Evolutionary conservation across 2,797 vertebrate species (phyloP).

Genomic region (Cryptoprocta ferox): DNA sequence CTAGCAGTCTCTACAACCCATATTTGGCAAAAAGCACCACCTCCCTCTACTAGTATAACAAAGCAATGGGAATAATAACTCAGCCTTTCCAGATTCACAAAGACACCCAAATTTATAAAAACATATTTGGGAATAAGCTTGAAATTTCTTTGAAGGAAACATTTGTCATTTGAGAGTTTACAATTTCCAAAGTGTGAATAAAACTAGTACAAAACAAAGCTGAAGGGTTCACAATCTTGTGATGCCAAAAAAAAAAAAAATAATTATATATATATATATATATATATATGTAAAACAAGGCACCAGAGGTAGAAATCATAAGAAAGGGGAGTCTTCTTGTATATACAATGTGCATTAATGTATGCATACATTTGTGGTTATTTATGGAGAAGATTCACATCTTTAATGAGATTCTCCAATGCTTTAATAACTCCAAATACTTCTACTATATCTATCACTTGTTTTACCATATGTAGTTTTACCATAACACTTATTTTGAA

Average conservation of each 20-base stretch:
- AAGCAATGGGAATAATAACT: neutral
- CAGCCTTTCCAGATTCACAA: neutral
- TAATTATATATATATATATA: too few relatives aligned
- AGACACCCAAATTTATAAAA: neutral
- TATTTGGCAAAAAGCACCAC: neutral
- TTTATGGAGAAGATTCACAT: neutral
- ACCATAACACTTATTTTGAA: neutral
- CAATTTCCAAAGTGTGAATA: neutral
- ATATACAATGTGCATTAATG: neutral
- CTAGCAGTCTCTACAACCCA: neutral
- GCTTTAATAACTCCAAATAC: neutral
- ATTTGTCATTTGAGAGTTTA: neutral
- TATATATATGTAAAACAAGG: neutral
- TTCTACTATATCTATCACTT: neutral
- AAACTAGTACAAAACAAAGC: neutral
- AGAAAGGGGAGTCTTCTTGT: neutral
- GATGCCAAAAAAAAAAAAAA: neutral
- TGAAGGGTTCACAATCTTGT: neutral
- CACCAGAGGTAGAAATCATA: neutral
- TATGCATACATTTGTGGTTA: neutral
- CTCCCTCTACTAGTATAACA: neutral
- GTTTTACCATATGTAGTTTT: neutral
- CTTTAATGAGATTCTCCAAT: neutral
- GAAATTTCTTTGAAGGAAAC: neutral
- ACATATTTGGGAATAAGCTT: neutral